Conservation (phyloP, 2,797 vertebrate species). For the Labeo calbasu region DNA sequence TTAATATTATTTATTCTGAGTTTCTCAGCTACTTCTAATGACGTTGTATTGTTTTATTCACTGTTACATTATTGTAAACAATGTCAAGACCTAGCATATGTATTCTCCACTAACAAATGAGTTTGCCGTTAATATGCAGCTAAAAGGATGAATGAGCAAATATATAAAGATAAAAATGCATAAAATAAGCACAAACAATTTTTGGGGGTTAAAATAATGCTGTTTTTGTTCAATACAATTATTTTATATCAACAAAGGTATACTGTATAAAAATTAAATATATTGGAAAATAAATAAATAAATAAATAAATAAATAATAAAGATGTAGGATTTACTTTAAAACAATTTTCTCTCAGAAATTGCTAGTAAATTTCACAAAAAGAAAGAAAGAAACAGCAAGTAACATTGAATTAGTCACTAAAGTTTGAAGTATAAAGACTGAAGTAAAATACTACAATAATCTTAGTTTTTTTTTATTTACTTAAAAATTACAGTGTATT, state of each 20-base stretch:
- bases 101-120: not conserved
- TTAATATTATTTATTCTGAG: not conserved
- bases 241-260: too few relatives aligned
- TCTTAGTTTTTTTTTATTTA: not conserved
- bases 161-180: not conserved
- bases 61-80: not conserved
- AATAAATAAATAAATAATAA: too few relatives aligned
- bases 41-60: not conserved
- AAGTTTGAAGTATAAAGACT: not conserved
- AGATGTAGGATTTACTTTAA: not conserved
- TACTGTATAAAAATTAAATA: too few relatives aligned
- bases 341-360: not conserved
- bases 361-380: too few relatives aligned
- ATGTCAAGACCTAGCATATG: not conserved
- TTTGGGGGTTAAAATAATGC: not conserved
- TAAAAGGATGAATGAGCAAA: not conserved
- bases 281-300: too few relatives aligned
- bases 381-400: too few relatives aligned
- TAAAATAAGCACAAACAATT: not conserved
- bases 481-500: not conserved
- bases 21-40: not conserved
- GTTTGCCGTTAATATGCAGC: not conserved
- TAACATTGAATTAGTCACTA: not conserved
- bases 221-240: too few relatives aligned
- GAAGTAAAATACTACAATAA: not conserved